These are phyloP conservation scores for Hemicentrotus pulcherrimus DNA, from an alignment of 35 echinoderm and acorn worm genomes.

Conservation along the genomic window DNA sequence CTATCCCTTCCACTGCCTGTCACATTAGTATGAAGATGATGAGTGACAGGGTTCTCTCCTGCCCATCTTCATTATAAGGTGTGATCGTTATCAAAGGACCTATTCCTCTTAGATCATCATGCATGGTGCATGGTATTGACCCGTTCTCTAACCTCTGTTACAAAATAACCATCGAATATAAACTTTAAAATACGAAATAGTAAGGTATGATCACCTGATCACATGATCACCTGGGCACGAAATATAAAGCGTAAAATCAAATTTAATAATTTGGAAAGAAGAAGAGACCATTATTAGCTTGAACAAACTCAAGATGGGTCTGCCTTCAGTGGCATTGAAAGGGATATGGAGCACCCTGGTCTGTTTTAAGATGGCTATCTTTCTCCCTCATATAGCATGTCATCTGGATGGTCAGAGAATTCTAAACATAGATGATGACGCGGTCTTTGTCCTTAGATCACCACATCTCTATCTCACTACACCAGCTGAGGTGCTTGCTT, in stretches of 20 bases:
- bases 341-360: not conserved
- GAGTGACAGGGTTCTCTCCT: not conserved
- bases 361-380: not conserved
- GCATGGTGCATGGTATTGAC: too few species aligned
- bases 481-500: not conserved
- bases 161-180: too few species aligned
- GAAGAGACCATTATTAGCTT: too few species aligned
- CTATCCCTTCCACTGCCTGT: not conserved
- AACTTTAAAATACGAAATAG: not conserved
- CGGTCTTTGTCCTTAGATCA: constrained; percentile 6
- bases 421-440: not conserved
- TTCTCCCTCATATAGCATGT: not conserved
- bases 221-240: too few species aligned
- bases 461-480: not conserved
- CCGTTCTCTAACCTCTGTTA: too few species aligned
- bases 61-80: not conserved
- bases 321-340: not conserved
- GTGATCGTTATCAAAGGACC: not conserved
- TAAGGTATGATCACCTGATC: too few species aligned
- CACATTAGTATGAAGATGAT: not conserved
- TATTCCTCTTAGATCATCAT: not conserved
- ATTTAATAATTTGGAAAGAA: too few species aligned
- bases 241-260: too few species aligned
- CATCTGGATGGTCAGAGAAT: not conserved
- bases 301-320: not conserved